Percentiles rank a stretch among this genome's conserved stretches.
Evolutionary conservation across 2,888 invertebrate species (phyloP).

Genomic region (Campoplex capitator): DNA sequence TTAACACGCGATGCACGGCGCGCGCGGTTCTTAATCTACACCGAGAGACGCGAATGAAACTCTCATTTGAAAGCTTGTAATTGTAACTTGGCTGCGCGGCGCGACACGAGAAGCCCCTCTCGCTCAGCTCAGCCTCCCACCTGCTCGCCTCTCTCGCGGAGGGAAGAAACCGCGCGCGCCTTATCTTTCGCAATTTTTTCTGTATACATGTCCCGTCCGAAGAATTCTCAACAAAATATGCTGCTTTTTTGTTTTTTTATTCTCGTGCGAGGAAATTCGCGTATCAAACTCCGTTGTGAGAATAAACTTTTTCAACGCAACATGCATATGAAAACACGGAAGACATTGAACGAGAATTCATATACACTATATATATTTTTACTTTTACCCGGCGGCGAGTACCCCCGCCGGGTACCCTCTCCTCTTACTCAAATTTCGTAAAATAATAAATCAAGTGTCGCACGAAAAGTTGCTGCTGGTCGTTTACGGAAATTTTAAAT

Average conservation of each 20-base stretch:
- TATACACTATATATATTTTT: too few species aligned
- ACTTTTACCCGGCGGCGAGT: too few species aligned
- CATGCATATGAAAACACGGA: neutral
- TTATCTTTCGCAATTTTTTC: conserved; percentile 7
- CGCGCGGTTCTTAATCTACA: neutral
- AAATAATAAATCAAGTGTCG: too few species aligned
- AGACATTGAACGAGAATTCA: neutral
- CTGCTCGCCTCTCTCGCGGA: neutral
- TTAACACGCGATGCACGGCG: neutral
- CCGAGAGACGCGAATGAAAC: neutral
- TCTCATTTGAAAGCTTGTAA: neutral
- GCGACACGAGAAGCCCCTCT: neutral
- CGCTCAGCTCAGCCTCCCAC: neutral
- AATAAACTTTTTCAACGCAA: neutral
- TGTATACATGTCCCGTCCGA: conserved; percentile 48
- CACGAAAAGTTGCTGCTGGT: neutral
- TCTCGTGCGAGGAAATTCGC: neutral
- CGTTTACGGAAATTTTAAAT: too few species aligned
- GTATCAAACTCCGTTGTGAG: neutral
- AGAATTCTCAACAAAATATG: conserved; percentile 34
- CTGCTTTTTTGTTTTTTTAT: conserved; percentile 14
- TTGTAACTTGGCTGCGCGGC: neutral
- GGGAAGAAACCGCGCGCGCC: neutral
- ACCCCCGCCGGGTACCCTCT: too few species aligned
- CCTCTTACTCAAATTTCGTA: too few species aligned